Evolutionary conservation across 2,888 invertebrate species (phyloP), one percentile per base, ranked within the genome.

Genomic region (Hydrotaea diabolus): DNA sequence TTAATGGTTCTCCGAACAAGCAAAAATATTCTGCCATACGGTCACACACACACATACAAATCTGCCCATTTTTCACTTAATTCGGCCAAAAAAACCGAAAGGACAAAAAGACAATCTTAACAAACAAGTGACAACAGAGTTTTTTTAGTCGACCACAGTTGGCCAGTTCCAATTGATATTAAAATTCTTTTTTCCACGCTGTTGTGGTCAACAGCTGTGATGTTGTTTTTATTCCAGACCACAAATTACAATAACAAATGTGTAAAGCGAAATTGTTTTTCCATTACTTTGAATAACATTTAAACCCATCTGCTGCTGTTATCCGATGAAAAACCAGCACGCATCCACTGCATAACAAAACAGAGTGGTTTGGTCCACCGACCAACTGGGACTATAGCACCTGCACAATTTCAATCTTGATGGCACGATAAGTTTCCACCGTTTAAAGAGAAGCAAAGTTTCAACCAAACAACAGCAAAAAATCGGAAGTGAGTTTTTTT

Each of bases 161-260:
- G 69, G 43, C 21, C 69, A 69, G 43, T 69, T 23, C 46, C 43
- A 31, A 46, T 43, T 69, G 69, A 46, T 69, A 43, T 23, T 69
- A 69, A 43, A 69, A 23, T 69, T 46, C 21, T 69, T 69, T 69
- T 43, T 21, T 72, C 46, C 23, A 72, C 62, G 31, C 76, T 80
- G 76, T 53, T 73, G 80, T 17, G 83, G 79, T 83, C 64, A 75
- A 21, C 75, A 75, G 75, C 43, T 79, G 73, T 80, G 43, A n/a
- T 71, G 77, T 36, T 53, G 77, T 23, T 53, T 74, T 74, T 23
- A 31, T 49, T 66, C 64, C 55, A 62, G 64, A 79, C 83, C 80
- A 71, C 77, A 80, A 83, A 83, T 74, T 80, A 80, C 74, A 80
- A 80, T 80, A 83, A 74, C 77, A 80, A 80, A 80, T 77, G 80